These are phyloP conservation scores for Ranitomeya imitator DNA, from an alignment of 2,113 vertebrate genomes.

Conservation along the genomic window DNA sequence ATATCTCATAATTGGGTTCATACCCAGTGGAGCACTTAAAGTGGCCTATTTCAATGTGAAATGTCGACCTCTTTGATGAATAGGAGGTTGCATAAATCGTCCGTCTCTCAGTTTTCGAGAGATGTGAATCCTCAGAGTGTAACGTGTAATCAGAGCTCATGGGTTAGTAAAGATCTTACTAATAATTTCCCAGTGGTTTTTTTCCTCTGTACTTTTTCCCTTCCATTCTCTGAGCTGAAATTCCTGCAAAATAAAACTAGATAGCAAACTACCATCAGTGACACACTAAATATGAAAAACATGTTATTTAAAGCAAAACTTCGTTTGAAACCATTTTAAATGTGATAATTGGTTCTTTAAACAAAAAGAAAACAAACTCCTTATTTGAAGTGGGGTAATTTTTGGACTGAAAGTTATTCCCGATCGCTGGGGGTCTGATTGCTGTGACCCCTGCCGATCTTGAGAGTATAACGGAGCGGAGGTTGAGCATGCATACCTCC, in stretches of 20 bases:
- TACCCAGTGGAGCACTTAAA: constrained; percentile 13
- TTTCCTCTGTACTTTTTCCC: neutral
- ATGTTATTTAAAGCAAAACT: neutral
- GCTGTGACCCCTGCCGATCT: too few relatives aligned
- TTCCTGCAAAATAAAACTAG: neutral
- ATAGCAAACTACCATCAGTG: neutral
- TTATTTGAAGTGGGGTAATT: too few relatives aligned
- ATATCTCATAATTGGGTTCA: constrained; percentile 2
- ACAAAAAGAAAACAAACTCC: too few relatives aligned
- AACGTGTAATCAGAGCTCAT: constrained; percentile 15
- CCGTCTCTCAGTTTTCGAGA: neutral
- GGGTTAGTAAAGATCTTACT: neutral
- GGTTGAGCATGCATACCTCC: too few relatives aligned
- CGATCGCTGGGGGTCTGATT: too few relatives aligned
- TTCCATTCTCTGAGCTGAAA: neutral
- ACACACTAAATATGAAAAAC: neutral
- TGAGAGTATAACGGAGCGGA: too few relatives aligned
- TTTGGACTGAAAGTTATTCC: too few relatives aligned
- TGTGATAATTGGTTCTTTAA: too few relatives aligned
- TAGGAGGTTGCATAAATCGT: neutral
- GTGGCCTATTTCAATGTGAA: constrained; percentile 16
- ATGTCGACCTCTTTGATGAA: constrained; percentile 17
- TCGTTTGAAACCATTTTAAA: neutral
- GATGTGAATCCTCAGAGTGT: neutral
- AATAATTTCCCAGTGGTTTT: neutral